phyloP scores from a whole-genome alignment of 2,888 invertebrate species.

The Cotesia congregata region DNA sequence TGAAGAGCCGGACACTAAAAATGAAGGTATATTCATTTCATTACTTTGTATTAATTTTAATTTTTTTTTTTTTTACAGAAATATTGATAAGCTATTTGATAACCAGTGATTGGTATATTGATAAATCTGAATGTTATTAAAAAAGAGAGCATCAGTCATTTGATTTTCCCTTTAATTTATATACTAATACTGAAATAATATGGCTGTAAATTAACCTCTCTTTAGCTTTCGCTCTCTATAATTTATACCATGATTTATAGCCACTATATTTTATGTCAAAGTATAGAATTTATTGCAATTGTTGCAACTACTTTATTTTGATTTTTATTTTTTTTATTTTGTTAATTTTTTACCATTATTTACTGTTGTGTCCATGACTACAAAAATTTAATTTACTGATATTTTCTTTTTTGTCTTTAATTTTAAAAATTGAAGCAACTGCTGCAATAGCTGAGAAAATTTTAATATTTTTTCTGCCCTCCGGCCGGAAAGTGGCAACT shows the following conservation, averaged over 20 bases:
- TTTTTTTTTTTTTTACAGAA: background rate
- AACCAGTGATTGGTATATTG: background rate
- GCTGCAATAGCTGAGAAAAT: too few relatives aligned
- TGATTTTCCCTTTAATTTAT: background rate
- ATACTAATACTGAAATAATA: background rate
- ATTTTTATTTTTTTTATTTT: too few relatives aligned
- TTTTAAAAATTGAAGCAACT: too few relatives aligned
- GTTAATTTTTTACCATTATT: too few relatives aligned
- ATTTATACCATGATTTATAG: background rate
- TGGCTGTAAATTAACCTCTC: background rate
- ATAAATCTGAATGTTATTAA: background rate
- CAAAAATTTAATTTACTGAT: too few relatives aligned
- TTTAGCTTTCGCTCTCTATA: background rate
- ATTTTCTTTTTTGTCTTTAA: too few relatives aligned
- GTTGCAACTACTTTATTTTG: background rate
- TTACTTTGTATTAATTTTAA: background rate
- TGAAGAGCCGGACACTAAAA: slow-evolving; percentile 56
- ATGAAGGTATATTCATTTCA: slow-evolving; percentile 52
- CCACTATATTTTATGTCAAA: background rate
- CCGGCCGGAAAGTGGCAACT: too few relatives aligned
- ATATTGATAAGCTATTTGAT: background rate
- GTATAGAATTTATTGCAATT: background rate
- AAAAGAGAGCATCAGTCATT: background rate
- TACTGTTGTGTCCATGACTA: too few relatives aligned
- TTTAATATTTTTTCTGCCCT: too few relatives aligned